A percentile compares a stretch with the other conserved stretches of the same genome.
Conservation (phyloP, 2,888 invertebrate species). For the Aleiodes testaceus region DNA sequence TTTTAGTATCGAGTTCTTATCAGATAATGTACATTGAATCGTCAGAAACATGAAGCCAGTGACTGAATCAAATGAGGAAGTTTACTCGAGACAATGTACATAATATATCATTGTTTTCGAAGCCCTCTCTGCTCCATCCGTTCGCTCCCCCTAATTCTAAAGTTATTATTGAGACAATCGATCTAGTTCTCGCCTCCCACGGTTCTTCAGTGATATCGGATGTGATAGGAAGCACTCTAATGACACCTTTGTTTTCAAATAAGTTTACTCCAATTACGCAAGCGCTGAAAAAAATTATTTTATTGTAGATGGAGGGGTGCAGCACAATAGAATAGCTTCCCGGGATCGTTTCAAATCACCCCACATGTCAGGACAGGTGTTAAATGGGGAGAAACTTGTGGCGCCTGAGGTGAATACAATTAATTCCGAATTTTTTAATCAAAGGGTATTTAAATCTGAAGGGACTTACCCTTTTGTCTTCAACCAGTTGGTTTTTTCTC, state of each 20-base stretch:
- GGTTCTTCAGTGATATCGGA: background rate
- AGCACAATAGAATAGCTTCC: background rate
- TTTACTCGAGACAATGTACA: no score
- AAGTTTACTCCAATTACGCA: conserved; percentile 5
- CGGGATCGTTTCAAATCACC: no score
- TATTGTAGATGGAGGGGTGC: background rate
- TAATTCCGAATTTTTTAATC: no score
- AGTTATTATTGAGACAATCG: no score
- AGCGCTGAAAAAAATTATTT: conserved; percentile 8
- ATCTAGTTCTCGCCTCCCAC: conserved; percentile 5
- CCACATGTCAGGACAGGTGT: background rate
- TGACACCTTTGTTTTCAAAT: conserved; percentile 5
- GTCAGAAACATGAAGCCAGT: no score
- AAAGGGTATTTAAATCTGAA: background rate
- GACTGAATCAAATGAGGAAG: no score
- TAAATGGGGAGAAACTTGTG: no score
- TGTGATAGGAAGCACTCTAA: conserved; percentile 8
- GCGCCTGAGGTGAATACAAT: no score
- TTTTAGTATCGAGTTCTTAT: conserved; percentile 5
- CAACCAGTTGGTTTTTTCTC: conserved; percentile 32
- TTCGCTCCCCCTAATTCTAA: no score
- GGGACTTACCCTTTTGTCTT: conserved; percentile 58
- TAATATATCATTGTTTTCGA: no score
- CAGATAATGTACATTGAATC: background rate
- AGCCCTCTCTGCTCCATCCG: no score